Evolutionary conservation across 2,113 vertebrate genomes (phyloP), one percentile per base, ranked within the genome.

Genomic region (Etia nguti): DNA sequence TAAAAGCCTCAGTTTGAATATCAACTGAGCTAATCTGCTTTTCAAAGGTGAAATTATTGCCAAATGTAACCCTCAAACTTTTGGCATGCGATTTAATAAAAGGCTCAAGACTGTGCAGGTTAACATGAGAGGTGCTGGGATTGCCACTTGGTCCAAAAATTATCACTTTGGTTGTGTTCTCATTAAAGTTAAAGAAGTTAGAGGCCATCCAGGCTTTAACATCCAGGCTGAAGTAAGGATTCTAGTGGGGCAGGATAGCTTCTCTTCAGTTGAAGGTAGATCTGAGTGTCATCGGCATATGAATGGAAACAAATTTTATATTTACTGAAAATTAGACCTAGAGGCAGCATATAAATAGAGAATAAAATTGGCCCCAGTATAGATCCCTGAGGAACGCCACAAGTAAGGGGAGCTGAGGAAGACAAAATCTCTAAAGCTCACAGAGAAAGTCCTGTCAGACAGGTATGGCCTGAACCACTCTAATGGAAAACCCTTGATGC

Each of bases 11-110:
- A 34, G 57, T 60, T 60, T 60, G 57, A 20, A 57, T 16, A 57
- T 1, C 57, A 60, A 60, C 57, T 60, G 29, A 60, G 29, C 57
- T 60, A 34, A 11, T 60, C 3, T 60, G 9, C 34, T 34, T 60
- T 60, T 60, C 34, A 60, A 60, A 34, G 0, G 16, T 60, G 57
- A 60, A 34, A 16, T 60, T 34, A 20, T 2, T 60, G 3, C 34
- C 16, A 60, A 34, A 60, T 60, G 34, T 34, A 60, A 1, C 29
- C 0, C 3, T 16, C 29, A 34, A 34, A 60, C 10, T 0, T 34
- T 60, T 2, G 11, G 18, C 16, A 3, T 60, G 29, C 0, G 5
- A 60, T 29, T 60, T 2, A 57, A 57, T 57, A 16, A 57, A 57
- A 57, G 56, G 56, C 57, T 60, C 0, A 60, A 60, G 29, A 34